A percentile compares a stretch with the other conserved stretches of the same genome.
Evolutionary conservation across 37 sponge, comb jelly and placozoan species (phyloP).

Genomic region (Chondrosia reniformis): DNA sequence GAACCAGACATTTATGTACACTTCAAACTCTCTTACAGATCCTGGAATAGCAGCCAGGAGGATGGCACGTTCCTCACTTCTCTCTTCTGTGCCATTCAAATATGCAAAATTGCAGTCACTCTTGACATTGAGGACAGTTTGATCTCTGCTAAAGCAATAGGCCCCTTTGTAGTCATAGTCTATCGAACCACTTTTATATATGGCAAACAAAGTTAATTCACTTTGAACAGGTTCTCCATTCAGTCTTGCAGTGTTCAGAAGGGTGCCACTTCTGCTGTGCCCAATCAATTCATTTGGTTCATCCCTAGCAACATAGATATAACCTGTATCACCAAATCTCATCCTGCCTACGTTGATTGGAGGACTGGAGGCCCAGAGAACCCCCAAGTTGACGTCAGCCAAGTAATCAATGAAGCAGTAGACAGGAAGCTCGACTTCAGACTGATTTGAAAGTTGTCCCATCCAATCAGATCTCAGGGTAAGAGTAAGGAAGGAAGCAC

Average conservation of each 20-base stretch:
- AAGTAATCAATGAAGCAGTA: slow-evolving; percentile 3
- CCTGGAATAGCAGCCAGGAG: background rate
- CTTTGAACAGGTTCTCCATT: slow-evolving; percentile 16
- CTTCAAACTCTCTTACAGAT: background rate
- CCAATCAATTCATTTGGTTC: background rate
- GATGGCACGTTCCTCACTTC: slow-evolving; percentile 22
- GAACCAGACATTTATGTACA: slow-evolving; percentile 52
- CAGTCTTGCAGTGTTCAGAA: slow-evolving; percentile 61
- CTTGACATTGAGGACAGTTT: slow-evolving; percentile 28
- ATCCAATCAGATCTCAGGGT: background rate
- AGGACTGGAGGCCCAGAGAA: background rate
- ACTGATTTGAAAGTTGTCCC: background rate
- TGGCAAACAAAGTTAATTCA: slow-evolving; percentile 17
- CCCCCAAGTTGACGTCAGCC: background rate
- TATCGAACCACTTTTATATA: slow-evolving; percentile 33
- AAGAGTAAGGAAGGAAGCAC: background rate
- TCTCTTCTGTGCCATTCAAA: slow-evolving; percentile 41
- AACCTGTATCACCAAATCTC: background rate
- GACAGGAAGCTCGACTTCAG: background rate
- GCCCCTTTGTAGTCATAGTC: background rate
- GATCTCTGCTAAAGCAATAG: slow-evolving; percentile 33
- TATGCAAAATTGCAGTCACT: slow-evolving; percentile 41
- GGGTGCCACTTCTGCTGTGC: background rate
- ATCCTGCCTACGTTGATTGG: background rate
- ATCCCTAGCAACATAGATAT: background rate